These are phyloP conservation scores for Zaprionus vittiger DNA, from an alignment of 1,140 invertebrate genomes.

Conservation along the genomic window DNA sequence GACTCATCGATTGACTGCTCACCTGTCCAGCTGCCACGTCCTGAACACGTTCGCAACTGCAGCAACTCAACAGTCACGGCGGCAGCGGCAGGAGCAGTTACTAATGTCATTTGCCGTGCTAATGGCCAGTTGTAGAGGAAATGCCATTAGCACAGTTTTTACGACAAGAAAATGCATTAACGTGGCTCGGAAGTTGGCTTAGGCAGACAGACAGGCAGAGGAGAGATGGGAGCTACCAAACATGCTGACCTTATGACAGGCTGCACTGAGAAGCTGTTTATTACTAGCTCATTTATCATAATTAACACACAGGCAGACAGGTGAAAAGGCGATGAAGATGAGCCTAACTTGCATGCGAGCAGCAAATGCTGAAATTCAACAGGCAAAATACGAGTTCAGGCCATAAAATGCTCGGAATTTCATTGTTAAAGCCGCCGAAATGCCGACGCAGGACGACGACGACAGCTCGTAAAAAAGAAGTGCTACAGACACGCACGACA, in stretches of 20 bases:
- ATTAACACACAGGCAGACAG: slow-evolving; percentile 55
- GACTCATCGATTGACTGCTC: slow-evolving; percentile 46
- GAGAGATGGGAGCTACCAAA: slow-evolving; percentile 9
- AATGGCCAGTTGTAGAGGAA: slow-evolving; percentile 70
- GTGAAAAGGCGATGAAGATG: neutral
- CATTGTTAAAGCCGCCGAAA: slow-evolving; percentile 59
- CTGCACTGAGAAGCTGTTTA: slow-evolving; percentile 42
- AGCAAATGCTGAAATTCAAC: slow-evolving; percentile 58
- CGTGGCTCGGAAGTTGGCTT: slow-evolving; percentile 23
- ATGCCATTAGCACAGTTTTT: slow-evolving; percentile 69
- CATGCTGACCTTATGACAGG: slow-evolving; percentile 41
- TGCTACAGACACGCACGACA: slow-evolving; percentile 44
- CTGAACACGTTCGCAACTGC: slow-evolving; percentile 31
- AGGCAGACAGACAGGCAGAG: neutral
- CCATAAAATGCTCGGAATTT: slow-evolving; percentile 66
- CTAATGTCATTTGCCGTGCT: slow-evolving; percentile 56
- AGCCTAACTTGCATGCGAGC: slow-evolving; percentile 9
- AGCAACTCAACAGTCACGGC: slow-evolving; percentile 19
- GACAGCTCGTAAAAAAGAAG: slow-evolving; percentile 73
- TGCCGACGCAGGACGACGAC: slow-evolving; percentile 11
- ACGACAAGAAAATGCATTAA: slow-evolving; percentile 67
- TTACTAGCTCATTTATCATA: slow-evolving; percentile 77
- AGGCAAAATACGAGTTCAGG: slow-evolving; percentile 42
- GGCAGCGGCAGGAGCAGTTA: slow-evolving; percentile 16
- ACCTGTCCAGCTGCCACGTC: slow-evolving; percentile 10